Conservation (phyloP, 2,797 vertebrate genomes). For the Pteronotus mesoamericanus region DNA sequence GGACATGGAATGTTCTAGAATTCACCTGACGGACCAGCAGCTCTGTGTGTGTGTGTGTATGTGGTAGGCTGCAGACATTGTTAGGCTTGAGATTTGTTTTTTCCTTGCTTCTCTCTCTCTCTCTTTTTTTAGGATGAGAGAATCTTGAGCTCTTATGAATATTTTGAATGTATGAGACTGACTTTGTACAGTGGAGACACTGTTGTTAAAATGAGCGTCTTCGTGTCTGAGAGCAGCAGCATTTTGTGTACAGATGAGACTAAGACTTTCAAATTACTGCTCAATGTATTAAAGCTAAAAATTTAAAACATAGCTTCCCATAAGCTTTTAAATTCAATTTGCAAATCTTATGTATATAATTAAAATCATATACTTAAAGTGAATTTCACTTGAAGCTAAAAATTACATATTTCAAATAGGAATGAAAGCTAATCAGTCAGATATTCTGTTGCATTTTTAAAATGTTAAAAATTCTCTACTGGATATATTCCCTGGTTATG, state of each 20-base stretch:
- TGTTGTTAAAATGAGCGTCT: neutral
- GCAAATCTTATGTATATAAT: neutral
- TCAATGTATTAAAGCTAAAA: neutral
- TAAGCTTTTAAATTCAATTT: conserved; percentile 19
- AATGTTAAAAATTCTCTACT: neutral
- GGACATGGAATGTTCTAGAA: neutral
- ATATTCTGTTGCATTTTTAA: neutral
- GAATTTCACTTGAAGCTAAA: neutral
- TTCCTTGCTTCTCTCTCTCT: too few relatives aligned
- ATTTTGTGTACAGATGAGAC: neutral
- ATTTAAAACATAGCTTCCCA: neutral
- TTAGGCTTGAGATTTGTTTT: neutral
- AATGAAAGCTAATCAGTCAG: neutral
- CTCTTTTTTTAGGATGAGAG: too few relatives aligned
- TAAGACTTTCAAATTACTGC: neutral
- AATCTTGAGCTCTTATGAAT: neutral
- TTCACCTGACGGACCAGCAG: neutral
- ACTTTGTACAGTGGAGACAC: neutral
- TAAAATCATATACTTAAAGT: conserved; percentile 28
- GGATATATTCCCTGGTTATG: neutral
- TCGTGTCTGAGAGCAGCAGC: neutral
- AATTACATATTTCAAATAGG: neutral
- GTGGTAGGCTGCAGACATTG: neutral
- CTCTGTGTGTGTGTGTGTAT: neutral
- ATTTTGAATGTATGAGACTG: conserved; percentile 5